Evolutionary conservation across 1,140 invertebrate species (phyloP).

Genomic region (Formica exsecta): DNA sequence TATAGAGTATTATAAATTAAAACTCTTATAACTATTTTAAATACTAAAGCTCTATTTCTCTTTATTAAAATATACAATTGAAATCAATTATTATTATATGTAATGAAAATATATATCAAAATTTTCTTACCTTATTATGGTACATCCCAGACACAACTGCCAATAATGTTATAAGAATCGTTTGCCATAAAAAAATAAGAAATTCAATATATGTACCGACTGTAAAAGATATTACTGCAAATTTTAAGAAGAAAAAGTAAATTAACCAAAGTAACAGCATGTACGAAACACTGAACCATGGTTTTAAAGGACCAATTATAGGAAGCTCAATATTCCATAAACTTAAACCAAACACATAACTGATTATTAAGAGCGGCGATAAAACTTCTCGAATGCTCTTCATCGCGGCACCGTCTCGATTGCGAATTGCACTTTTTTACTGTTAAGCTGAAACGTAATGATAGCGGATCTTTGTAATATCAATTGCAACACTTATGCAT

Average conservation of each 20-base stretch:
- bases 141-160: not conserved
- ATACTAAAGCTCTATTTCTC: not conserved
- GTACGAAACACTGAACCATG: slow-evolving; percentile 12
- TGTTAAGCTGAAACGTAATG: no score
- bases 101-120: not conserved
- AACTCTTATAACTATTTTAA: not conserved
- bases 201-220: no score
- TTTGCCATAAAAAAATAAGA: not conserved
- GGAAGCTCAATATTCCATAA: not conserved
- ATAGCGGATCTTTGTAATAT: no score
- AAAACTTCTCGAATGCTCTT: not conserved
- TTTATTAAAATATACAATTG: no score
- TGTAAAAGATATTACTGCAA: no score
- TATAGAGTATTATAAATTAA: not conserved
- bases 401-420: not conserved
- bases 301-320: not conserved
- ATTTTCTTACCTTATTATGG: slow-evolving; percentile 21
- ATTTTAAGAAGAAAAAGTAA: not conserved
- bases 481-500: not conserved
- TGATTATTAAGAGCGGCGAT: not conserved
- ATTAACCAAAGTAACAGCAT: not conserved
- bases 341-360: not conserved
- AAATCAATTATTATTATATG: not conserved
- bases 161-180: not conserved
- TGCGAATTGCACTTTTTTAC: not conserved